Evolutionary conservation across 30 jellyfish, hydroid and myxozoan species (phyloP).

Genomic region (Aurelia aurita complex sp. Pacific): DNA sequence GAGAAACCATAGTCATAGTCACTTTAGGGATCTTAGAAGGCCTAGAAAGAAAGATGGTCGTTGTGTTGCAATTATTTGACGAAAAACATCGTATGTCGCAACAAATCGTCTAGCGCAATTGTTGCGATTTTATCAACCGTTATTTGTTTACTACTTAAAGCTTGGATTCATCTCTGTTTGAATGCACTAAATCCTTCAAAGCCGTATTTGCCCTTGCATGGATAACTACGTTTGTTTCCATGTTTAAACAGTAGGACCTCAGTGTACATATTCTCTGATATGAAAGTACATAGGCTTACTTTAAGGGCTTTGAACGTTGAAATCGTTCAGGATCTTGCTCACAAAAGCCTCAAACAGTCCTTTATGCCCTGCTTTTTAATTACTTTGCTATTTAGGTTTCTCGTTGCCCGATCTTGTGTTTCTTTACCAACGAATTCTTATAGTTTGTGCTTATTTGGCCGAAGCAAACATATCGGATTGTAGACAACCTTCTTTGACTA

Average conservation of each 20-base stretch:
- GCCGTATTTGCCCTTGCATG: constrained; percentile 46
- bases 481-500: constrained; percentile 48
- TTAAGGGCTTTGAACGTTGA: constrained; percentile 47
- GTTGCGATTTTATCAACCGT: constrained; percentile 24
- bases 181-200: constrained; percentile 41
- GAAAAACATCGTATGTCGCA: too few species aligned
- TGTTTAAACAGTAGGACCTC: constrained; percentile 37
- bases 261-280: constrained; percentile 32
- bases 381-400: constrained; percentile 26
- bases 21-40: too few species aligned
- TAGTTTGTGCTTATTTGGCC: constrained; percentile 43
- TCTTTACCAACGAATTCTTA: constrained; percentile 30
- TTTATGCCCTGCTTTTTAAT: constrained; percentile 28
- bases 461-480: constrained; percentile 9
- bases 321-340: constrained; percentile 43
- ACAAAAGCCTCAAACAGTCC: constrained; percentile 23
- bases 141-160: constrained; percentile 24
- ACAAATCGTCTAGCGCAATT: too few species aligned
- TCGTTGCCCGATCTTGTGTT: constrained; percentile 22
- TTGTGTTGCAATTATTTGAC: too few species aligned
- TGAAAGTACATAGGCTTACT: constrained; percentile 61
- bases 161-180: constrained; percentile 16
- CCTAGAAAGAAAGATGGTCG: too few species aligned
- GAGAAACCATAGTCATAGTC: too few species aligned
- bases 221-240: constrained; percentile 19